Evolutionary conservation across 2,797 vertebrate species (phyloP).

Genomic region (Hippoglossus hippoglossus): DNA sequence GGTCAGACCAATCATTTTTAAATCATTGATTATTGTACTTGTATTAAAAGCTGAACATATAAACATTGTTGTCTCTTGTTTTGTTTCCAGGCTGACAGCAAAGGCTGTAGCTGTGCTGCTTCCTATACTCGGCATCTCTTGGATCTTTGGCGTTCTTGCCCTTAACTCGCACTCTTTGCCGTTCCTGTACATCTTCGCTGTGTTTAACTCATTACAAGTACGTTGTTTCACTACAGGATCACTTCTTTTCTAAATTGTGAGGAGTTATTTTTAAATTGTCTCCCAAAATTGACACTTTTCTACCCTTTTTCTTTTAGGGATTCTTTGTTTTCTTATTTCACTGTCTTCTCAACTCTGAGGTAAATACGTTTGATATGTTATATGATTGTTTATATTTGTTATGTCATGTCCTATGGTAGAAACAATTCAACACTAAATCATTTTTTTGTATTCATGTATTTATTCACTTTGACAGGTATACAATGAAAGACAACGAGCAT

Average conservation of each 20-base stretch:
- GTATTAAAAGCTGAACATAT: background rate
- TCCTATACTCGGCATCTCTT: constrained; percentile 96
- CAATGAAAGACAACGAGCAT: too few species aligned
- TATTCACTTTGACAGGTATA: too few species aligned
- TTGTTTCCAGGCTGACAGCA: constrained; percentile 87
- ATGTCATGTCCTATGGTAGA: background rate
- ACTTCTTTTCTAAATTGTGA: background rate
- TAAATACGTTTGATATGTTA: constrained; percentile 61
- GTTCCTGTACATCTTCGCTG: constrained; percentile 95
- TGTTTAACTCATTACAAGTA: constrained; percentile 96
- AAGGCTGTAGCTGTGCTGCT: constrained; percentile 96
- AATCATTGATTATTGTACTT: background rate
- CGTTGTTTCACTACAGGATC: constrained; percentile 9
- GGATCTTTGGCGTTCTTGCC: constrained; percentile 96
- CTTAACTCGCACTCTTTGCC: constrained; percentile 88
- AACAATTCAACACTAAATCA: background rate
- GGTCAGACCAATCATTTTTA: background rate
- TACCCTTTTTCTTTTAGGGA: constrained; percentile 81
- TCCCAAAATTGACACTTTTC: constrained; percentile 3
- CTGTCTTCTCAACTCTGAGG: constrained; percentile 98
- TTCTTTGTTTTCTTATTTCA: constrained; percentile 99
- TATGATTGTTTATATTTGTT: background rate
- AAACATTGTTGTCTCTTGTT: constrained; percentile 14
- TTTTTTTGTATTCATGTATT: too few species aligned
- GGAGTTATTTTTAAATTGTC: constrained; percentile 13